A percentile compares a stretch with the other conserved stretches of the same genome.
Conservation (phyloP, 2,888 invertebrate species). For the Odontothrips loti region DNA sequence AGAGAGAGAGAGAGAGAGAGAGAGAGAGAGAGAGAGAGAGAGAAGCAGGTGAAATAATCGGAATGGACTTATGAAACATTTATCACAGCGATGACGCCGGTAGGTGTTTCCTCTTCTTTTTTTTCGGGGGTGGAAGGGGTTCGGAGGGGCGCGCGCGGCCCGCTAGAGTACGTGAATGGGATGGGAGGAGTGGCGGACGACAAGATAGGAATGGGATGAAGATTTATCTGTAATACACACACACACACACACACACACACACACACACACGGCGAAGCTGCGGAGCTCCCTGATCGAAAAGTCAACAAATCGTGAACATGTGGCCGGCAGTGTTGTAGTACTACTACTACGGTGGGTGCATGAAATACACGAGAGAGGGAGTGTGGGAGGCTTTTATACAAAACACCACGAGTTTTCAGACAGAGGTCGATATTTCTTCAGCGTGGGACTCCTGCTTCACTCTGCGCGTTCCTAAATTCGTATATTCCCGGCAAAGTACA, state of each 20-base stretch:
- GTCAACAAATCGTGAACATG: slow-evolving; percentile 20
- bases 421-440: no score
- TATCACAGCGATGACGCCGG: neutral
- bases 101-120: neutral
- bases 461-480: no score
- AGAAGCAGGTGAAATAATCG: slow-evolving; percentile 15
- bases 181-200: neutral
- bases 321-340: neutral
- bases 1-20: no score
- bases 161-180: neutral
- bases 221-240: slow-evolving; percentile 15
- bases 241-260: no score
- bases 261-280: neutral
- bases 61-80: slow-evolving; percentile 23
- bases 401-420: no score
- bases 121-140: neutral
- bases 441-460: no score
- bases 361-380: no score
- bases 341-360: no score
- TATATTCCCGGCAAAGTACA: no score
- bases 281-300: slow-evolving; percentile 3
- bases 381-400: no score
- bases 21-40: neutral
- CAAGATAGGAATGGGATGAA: slow-evolving; percentile 18
- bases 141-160: neutral